phyloP scores from a whole-genome alignment of 2,888 invertebrate species.

The Prosopocoilus inquinatus region DNA sequence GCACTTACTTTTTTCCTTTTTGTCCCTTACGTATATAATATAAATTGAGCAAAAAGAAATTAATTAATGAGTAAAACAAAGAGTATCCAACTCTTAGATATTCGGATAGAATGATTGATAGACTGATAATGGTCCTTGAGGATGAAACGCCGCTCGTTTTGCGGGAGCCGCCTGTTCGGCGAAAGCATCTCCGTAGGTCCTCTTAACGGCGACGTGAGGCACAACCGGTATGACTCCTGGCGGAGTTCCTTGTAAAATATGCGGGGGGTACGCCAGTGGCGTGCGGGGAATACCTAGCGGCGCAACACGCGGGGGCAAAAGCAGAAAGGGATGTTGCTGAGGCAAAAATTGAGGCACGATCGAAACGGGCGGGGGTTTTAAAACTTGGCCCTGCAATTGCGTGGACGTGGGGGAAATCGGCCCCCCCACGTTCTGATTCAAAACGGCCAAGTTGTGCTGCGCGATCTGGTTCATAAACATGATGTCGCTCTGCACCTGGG shows the following conservation, averaged over 20 bases:
- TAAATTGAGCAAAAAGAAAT: no score
- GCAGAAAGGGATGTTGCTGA: conserved; percentile 25
- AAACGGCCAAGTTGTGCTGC: conserved; percentile 47
- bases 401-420: conserved; percentile 23
- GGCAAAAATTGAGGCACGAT: conserved; percentile 43
- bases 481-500: conserved; percentile 54
- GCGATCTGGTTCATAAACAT: conserved; percentile 47
- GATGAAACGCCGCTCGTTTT: conserved; percentile 45
- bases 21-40: no score
- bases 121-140: conserved; percentile 37
- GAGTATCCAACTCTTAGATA: conserved; percentile 34
- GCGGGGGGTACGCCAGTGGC: conserved; percentile 35
- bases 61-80: no score
- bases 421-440: conserved; percentile 38
- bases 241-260: conserved; percentile 30
- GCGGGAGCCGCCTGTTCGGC: conserved; percentile 43
- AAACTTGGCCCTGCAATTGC: conserved; percentile 15
- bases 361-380: conserved; percentile 30
- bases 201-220: conserved; percentile 45
- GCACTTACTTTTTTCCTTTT: no score
- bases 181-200: conserved; percentile 50
- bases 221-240: conserved; percentile 40
- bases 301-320: conserved; percentile 27
- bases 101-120: conserved; percentile 49
- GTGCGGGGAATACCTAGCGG: conserved; percentile 34